Evolutionary conservation across 2,888 invertebrate species (phyloP), one percentile per base, ranked within the genome.

Genomic region (Agriopis aurantiaria): DNA sequence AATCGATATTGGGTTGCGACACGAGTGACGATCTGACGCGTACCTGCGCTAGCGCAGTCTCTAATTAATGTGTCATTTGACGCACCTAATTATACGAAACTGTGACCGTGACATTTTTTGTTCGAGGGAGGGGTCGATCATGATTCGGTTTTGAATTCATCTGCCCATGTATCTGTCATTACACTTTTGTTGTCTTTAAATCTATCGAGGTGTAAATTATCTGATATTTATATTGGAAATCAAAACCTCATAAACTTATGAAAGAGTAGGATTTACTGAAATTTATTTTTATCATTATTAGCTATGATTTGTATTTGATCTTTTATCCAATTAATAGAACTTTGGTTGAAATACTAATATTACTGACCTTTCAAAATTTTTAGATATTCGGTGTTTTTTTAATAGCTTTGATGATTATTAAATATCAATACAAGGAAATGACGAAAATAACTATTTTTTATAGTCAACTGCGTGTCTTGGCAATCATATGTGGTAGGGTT

Each of bases 1-100:
- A 84, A 88, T 90, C 88, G 89, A 91, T 91, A 90, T 88, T 89
- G 78, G 85, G 88, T 91, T 91, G 86, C 91, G 85, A 86, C 89
- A 88, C 80, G 41, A 80, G 84, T 85, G 88, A 88, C 88, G 88
- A 84, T 70, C 70, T 76, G 75, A 68, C 72, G 75, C 75, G 79
- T 79, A 76, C 59, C 68, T 69, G 74, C 72, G 75, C 69, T 49
- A 52, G 65, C 71, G 68, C 74, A 78, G 68, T 76, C 72, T 79
- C 75, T 83, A 80, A 85, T 79, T 79, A 79, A 77, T 75, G 69
- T 75, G 77, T 78, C 84, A 78, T 82, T 85, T 80, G 69, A 69
- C 76, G 76, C 75, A 72, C 75, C 81, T 80, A 74, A 78, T 81
- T 81, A 80, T 79, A 82, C 78, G 73, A 77, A 71, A 76, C 68